Evolutionary conservation across 2,113 vertebrate species (phyloP), one percentile per base, ranked within the genome.

Genomic region (Forbesichthys papilliferus): DNA sequence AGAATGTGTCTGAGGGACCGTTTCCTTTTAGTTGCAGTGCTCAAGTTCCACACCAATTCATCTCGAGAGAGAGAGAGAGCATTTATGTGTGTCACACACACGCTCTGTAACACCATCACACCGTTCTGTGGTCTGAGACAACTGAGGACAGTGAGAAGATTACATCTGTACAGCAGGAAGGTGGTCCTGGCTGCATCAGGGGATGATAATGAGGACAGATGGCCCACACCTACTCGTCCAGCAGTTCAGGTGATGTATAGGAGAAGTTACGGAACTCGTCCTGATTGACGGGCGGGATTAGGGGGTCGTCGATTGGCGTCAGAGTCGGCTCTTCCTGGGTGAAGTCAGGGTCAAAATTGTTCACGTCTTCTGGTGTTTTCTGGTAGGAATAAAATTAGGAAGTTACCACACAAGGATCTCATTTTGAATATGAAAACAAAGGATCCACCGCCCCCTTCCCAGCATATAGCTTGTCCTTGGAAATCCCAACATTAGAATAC

Each of bases 311-410:
- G 1, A 98, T 95, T 33, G 97, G 97, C 0, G 98, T 99, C 77
- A 99, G 94, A 55, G 93, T 87, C 13, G 97, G 96, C 78, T 98
- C 96, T 77, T 99, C 97, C 75, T 94, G 95, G 62, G 96, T 98
- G 73, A 99, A 99, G 87, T 99, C 98, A 0, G 96, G 97, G 88
- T 99, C 98, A 66, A 99, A 99, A 87, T 99, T 99, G 90, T 98
- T 98, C 77, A 99, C 98, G 0, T 99, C 98, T 81, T 98, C 95
- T 66, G 94, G 86, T 11, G 95, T 93, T 96, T 98, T 99, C 98
- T 99, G 74, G 0, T 69, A 34, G 13, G 49, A 55, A 59, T 68
- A 4, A 18, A n/a, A 75, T 9, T 11, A 61, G 66, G 0, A 67
- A 48, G 51, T 14, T 14, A 53, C n/a, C 51, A 53, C 51, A 14